These are phyloP conservation scores for Drosophila limbata DNA, from an alignment of 2,888 invertebrate genomes.

Conservation along the genomic window DNA sequence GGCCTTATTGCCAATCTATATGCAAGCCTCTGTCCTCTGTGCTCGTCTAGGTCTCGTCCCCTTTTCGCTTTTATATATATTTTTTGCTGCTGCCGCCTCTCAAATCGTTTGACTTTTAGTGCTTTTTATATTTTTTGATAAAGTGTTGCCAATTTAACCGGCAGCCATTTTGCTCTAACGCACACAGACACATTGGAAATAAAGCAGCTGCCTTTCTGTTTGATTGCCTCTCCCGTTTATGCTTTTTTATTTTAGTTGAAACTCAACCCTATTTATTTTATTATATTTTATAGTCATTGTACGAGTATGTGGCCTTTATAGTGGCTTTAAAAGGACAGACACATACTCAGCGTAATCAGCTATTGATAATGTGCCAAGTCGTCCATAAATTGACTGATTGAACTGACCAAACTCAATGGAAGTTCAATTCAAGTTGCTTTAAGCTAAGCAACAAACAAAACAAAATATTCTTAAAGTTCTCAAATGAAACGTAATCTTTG, in stretches of 20 bases:
- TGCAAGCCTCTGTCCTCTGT: slow-evolving; percentile 59
- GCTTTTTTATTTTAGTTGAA: slow-evolving; percentile 73
- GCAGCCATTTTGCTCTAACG: slow-evolving; percentile 69
- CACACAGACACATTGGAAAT: slow-evolving; percentile 54
- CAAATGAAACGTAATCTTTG: slow-evolving; percentile 55
- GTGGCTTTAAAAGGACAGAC: slow-evolving; percentile 57
- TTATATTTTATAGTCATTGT: slow-evolving; percentile 61
- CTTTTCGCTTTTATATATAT: slow-evolving; percentile 19
- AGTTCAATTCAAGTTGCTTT: slow-evolving; percentile 1
- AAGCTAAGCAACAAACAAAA: not conserved
- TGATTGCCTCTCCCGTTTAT: slow-evolving; percentile 69
- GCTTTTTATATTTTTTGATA: slow-evolving; percentile 79
- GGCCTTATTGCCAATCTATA: slow-evolving; percentile 77
- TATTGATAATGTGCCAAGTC: slow-evolving; percentile 58
- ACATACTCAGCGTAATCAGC: slow-evolving; percentile 56
- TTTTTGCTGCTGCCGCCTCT: slow-evolving; percentile 28
- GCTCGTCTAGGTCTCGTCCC: slow-evolving; percentile 15
- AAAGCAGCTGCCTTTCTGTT: slow-evolving; percentile 72
- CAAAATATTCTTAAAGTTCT: slow-evolving; percentile 18
- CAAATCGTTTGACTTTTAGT: slow-evolving; percentile 74
- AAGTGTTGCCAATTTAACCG: slow-evolving; percentile 80
- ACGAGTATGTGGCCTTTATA: slow-evolving; percentile 39
- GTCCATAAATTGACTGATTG: slow-evolving; percentile 51
- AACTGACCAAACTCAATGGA: slow-evolving; percentile 28
- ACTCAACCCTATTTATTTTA: slow-evolving; percentile 46